These are phyloP conservation scores for Scophthalmus maximus DNA, from an alignment of 2,113 vertebrate genomes.

Conservation along the genomic window DNA sequence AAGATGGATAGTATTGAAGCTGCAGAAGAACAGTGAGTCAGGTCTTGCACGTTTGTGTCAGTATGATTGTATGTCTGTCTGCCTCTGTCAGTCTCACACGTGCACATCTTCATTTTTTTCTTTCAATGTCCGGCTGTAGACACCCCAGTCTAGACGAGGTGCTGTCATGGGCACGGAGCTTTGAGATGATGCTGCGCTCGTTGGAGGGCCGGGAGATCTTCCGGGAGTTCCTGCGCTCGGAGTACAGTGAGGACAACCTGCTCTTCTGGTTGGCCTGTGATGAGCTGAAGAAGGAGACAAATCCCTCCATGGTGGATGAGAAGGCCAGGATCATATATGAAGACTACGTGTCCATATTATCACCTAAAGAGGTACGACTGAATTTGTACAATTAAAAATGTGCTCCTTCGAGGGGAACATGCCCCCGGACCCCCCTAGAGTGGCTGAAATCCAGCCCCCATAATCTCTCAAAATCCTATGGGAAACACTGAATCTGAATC, in stretches of 20 bases:
- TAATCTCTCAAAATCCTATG: too few species aligned
- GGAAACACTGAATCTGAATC: too few species aligned
- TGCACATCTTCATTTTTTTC: not conserved
- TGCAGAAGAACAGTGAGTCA: slow-evolving; percentile 81
- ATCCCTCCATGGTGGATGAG: slow-evolving; percentile 89
- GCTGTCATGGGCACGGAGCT: slow-evolving; percentile 96
- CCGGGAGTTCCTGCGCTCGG: slow-evolving; percentile 94
- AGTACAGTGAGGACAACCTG: slow-evolving; percentile 99
- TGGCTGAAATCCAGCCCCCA: too few species aligned
- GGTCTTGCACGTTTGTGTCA: not conserved
- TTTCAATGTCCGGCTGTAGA: slow-evolving; percentile 52
- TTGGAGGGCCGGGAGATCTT: slow-evolving; percentile 93
- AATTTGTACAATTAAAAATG: too few species aligned
- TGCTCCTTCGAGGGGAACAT: too few species aligned
- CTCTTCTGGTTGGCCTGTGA: slow-evolving; percentile 99
- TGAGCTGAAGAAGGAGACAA: slow-evolving; percentile 93
- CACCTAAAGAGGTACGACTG: slow-evolving; percentile 94
- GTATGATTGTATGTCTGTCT: not conserved
- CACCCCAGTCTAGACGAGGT: slow-evolving; percentile 92
- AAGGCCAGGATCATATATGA: slow-evolving; percentile 97
- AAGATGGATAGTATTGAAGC: slow-evolving; percentile 87
- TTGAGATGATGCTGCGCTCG: slow-evolving; percentile 97
- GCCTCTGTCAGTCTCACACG: not conserved
- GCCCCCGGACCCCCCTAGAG: too few species aligned
- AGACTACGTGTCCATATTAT: slow-evolving; percentile 98